Evolutionary conservation across 2,888 invertebrate genomes (phyloP), one percentile per base, ranked within the genome.

Genomic region (Hylaea fasciaria): DNA sequence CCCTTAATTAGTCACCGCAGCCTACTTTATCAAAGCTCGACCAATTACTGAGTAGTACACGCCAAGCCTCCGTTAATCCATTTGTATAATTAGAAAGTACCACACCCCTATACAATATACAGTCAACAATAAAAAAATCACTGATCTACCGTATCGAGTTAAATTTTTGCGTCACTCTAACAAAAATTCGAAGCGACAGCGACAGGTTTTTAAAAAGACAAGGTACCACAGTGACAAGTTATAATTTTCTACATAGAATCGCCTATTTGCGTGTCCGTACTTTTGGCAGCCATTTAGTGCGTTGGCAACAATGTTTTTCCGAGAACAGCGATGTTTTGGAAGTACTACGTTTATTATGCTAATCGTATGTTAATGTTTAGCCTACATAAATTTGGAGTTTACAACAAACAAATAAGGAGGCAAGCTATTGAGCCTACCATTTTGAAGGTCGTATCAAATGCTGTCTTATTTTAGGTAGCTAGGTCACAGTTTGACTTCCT

Each of bases 41-140:
- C 40, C 55, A 72, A 69, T 75, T 67, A 72, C 69, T 68, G 69
- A 72, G 72, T 71, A 76, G 68, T 72, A 70, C 66, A 55, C 52
- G 69, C 74, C 75, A 55, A 68, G 71, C 74, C 77, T 68, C 29
- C 65, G 62, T 73, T 80, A 78, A 79, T 82, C 82, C 85, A 85
- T 84, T 85, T 83, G 80, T 79, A 70, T 83, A 82, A 85, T 85
- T 83, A 82, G 74, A 52, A 52, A 50, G 17, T 46, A 57, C 61
- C 70, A 71, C 62, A 63, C 67, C 40, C 14, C 73, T 56, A 28
- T 22, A n/a, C n/a, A n/a, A n/a, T n/a, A n/a, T 17, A 13, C 14
- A 29, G 14, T 12, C 13, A 32, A 10, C 35, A 10, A 16, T 29
- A 13, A 43, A 49, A 57, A 51, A 41, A 2, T 17, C 7, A 43